Percentiles rank a stretch among this genome's conserved stretches.
Evolutionary conservation across 2,888 invertebrate genomes (phyloP).

Genomic region (Dasypogon diadema): DNA sequence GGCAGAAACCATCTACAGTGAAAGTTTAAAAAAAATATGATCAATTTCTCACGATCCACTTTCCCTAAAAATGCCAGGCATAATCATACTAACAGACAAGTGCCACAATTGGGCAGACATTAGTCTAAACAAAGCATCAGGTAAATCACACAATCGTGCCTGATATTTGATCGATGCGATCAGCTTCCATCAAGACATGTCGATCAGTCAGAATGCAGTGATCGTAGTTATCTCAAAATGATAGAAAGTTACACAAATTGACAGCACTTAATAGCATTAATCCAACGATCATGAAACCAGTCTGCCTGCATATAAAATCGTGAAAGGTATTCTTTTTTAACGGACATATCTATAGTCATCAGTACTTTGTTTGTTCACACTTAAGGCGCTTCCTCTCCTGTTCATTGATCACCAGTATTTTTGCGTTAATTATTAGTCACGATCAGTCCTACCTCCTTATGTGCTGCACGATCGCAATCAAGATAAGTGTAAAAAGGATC

Average conservation of each 20-base stretch:
- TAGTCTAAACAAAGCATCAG: background rate
- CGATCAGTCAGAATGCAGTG: background rate
- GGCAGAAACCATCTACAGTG: conserved; percentile 9
- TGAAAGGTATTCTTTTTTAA: background rate
- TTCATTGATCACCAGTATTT: conserved; percentile 33
- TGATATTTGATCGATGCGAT: conserved; percentile 20
- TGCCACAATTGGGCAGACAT: background rate
- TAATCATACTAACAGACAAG: background rate
- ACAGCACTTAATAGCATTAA: conserved; percentile 1
- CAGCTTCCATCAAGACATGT: background rate
- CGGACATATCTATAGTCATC: conserved; percentile 5
- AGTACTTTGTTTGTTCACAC: conserved; percentile 16
- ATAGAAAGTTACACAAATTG: conserved; percentile 28
- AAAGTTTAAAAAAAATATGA: conserved; percentile 2
- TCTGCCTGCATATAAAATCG: background rate
- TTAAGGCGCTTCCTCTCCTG: conserved; percentile 14
- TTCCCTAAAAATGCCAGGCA: background rate
- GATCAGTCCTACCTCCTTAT: background rate
- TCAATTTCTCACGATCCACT: conserved; percentile 26
- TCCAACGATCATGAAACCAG: background rate
- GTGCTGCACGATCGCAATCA: conserved; percentile 7
- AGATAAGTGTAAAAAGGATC: conserved; percentile 31
- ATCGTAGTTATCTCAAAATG: background rate
- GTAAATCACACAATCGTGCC: background rate
- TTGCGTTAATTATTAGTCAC: conserved; percentile 39